phyloP scores from a whole-genome alignment of 1,140 invertebrate species.

The Aphis gossypii region DNA sequence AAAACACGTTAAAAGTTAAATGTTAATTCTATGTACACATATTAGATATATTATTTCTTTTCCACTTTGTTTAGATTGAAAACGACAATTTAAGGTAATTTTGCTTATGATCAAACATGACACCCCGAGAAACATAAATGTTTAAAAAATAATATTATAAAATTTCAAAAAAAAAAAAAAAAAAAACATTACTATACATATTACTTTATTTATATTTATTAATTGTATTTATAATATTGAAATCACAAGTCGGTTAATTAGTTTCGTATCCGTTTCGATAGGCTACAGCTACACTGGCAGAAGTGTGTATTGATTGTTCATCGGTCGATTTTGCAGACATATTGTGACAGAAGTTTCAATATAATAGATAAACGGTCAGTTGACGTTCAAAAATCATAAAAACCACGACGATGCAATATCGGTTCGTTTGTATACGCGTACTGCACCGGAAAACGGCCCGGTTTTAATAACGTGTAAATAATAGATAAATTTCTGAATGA shows the following conservation, averaged over 20 bases:
- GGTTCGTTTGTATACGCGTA: neutral
- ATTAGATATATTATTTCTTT: neutral
- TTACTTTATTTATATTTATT: too few relatives aligned
- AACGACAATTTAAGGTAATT: too few relatives aligned
- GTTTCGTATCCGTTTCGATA: neutral
- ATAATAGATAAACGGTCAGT: neutral
- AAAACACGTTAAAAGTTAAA: neutral
- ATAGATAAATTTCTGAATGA: neutral
- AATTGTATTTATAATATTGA: too few relatives aligned
- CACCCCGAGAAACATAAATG: too few relatives aligned
- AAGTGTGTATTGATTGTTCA: neutral
- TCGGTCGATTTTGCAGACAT: neutral
- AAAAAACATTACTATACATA: too few relatives aligned
- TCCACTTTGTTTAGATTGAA: neutral
- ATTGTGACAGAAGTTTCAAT: neutral
- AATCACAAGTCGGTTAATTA: neutral
- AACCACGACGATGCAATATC: neutral
- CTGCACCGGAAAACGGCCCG: neutral
- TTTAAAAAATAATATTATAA: too few relatives aligned
- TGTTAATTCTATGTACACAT: neutral
- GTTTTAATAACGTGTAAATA: neutral
- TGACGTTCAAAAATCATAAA: neutral
- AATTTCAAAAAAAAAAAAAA: too few relatives aligned
- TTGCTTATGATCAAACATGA: too few relatives aligned
- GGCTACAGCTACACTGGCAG: neutral